These are phyloP conservation scores for Geotria australis DNA, from an alignment of 2,797 vertebrate species.

Conservation along the genomic window DNA sequence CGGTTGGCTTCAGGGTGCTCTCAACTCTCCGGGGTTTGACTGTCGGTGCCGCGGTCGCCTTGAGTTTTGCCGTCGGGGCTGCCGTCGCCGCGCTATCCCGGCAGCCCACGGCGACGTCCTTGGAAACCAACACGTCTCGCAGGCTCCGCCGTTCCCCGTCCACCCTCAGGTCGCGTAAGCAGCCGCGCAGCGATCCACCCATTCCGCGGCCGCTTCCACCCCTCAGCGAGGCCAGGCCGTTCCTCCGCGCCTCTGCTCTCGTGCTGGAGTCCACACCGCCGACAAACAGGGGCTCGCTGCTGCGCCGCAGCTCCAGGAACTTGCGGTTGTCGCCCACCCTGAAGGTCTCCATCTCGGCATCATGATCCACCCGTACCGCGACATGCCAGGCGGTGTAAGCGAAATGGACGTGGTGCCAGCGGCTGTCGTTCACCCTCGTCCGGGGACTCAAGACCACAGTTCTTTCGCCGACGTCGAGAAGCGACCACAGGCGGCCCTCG, in stretches of 20 bases:
- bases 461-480: conserved; percentile 17
- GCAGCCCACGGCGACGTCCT: conserved; percentile 58
- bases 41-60: not conserved
- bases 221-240: conserved; percentile 23
- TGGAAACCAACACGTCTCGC: conserved; percentile 29
- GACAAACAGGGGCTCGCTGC: conserved; percentile 21
- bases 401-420: conserved; percentile 33
- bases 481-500: conserved; percentile 25
- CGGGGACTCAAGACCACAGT: conserved; percentile 24
- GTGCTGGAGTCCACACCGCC: conserved; percentile 34
- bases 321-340: conserved; percentile 14
- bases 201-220: conserved; percentile 24
- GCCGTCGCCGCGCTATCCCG: conserved; percentile 8
- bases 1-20: not conserved
- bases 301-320: conserved; percentile 7
- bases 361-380: conserved; percentile 26
- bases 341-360: conserved; percentile 20
- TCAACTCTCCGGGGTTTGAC: not conserved
- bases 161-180: conserved; percentile 29
- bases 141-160: conserved; percentile 26
- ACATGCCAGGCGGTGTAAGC: conserved; percentile 22
- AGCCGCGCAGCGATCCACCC: conserved; percentile 47
- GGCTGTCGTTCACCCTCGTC: conserved; percentile 22
- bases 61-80: not conserved
- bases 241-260: conserved; percentile 20